A percentile compares a stretch with the other conserved stretches of the same genome.
These are phyloP conservation scores for Zingel zingel DNA, from an alignment of 2,113 vertebrate species.

Conservation along the genomic window DNA sequence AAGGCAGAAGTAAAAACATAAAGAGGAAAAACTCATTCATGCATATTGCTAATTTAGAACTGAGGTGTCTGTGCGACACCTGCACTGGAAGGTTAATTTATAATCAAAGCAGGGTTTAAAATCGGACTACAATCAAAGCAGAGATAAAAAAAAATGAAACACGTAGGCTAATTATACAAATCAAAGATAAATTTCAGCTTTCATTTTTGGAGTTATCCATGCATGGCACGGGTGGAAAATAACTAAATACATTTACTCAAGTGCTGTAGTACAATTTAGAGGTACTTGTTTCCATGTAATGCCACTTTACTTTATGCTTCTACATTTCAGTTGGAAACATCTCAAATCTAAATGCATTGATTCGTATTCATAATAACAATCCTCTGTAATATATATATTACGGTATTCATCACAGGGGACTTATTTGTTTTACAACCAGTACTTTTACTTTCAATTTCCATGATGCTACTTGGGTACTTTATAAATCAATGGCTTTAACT, in stretches of 20 bases:
- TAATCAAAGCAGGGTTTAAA: conserved; percentile 6
- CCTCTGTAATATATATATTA: too few species aligned
- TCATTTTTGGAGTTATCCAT: background rate
- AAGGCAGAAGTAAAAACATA: conserved; percentile 10
- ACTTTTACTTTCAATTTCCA: too few species aligned
- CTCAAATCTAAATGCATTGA: too few species aligned
- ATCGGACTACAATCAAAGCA: conserved; percentile 4
- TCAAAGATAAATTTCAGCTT: background rate
- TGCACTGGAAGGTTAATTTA: background rate
- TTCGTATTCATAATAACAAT: too few species aligned
- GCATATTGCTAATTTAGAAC: background rate
- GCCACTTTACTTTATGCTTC: too few species aligned
- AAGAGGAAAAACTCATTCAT: background rate
- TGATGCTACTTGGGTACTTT: too few species aligned
- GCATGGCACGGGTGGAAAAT: too few species aligned
- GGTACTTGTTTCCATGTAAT: background rate
- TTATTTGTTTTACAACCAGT: too few species aligned
- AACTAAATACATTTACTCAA: background rate
- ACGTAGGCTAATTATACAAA: background rate
- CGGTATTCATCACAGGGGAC: too few species aligned
- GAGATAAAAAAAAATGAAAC: background rate
- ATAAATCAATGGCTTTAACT: too few species aligned
- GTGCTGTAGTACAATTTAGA: background rate
- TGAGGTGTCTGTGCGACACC: background rate
- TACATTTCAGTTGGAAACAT: background rate